phyloP scores from a whole-genome alignment of 2,888 invertebrate species.

The Mythimna impura region DNA sequence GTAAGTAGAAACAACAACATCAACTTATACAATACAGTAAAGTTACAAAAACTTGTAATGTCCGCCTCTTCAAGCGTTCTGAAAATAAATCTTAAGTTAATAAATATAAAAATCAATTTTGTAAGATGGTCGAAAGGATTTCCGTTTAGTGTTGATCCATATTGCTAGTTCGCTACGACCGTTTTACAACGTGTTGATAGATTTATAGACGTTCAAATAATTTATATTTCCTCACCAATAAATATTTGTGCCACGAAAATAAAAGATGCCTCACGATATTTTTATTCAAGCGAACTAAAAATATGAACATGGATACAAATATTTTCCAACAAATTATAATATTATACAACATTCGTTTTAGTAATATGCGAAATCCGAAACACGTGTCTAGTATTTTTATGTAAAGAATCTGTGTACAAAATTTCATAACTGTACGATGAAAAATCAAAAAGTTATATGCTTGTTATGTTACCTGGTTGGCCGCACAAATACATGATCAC shows the following conservation, averaged over 20 bases:
- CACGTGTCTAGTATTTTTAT: too few relatives aligned
- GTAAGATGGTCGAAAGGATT: conserved; percentile 30
- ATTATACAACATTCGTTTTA: too few relatives aligned
- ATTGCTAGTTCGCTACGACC: conserved; percentile 28
- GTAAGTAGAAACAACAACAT: not conserved
- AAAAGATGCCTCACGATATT: conserved; percentile 11
- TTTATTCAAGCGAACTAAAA: conserved; percentile 16
- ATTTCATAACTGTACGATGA: too few relatives aligned
- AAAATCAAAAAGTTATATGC: too few relatives aligned
- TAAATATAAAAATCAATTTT: conserved; percentile 21
- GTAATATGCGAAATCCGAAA: too few relatives aligned
- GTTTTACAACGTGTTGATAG: conserved; percentile 52
- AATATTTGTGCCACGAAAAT: conserved; percentile 33
- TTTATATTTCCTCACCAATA: conserved; percentile 44
- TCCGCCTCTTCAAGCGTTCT: not conserved
- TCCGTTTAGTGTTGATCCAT: conserved; percentile 37
- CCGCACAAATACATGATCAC: too few relatives aligned
- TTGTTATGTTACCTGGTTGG: too few relatives aligned
- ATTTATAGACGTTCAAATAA: conserved; percentile 52
- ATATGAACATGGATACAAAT: conserved; percentile 2
- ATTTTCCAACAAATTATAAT: not conserved
- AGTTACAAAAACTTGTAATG: not conserved
- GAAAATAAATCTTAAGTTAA: conserved; percentile 12
- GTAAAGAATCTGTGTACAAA: too few relatives aligned
- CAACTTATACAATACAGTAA: not conserved